Evolutionary conservation across 2,113 vertebrate species (phyloP), one percentile per base, ranked within the genome.

Genomic region (Pipa parva): DNA sequence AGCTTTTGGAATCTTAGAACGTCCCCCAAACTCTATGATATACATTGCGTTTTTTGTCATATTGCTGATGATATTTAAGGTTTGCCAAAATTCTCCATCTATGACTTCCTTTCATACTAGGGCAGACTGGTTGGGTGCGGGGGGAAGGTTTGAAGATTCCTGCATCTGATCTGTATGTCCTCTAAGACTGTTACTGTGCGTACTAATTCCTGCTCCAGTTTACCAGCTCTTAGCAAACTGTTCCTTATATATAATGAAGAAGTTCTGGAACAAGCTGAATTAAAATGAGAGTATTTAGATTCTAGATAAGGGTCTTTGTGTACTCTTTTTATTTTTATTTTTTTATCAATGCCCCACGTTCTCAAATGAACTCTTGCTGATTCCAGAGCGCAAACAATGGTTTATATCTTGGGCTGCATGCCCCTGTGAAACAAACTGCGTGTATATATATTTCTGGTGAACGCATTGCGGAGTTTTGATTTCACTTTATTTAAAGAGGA

Each of bases 251-350:
- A 69, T 69, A 69, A 69, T 60, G 50, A 5, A 50, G 55, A 45
- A 42, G n/a, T 37, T 33, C 64, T 46, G 64, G 56, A 37, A 52
- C 17, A 36, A 60, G 57, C 57, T 50, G 51, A 21, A 69, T 69
- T 28, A 69, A 69, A 59, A 60, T 60, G 45, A 51, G 59, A 45
- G 37, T 52, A 59, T 69, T 69, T 52, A 50, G 46, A 60, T 60
- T 48, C 8, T 0, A 42, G 57, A 60, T 60, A 60, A 52, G 65
- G 56, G 12, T 33, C 56, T 69, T 65, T 69, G 63, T 66, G 37
- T 33, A 10, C 39, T 10, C 7, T 20, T n/a, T n/a, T n/a, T n/a
- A n/a, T n/a, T n/a, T n/a, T n/a, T n/a, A n/a, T n/a, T n/a, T n/a
- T n/a, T 69, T 25, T 29, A 60, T 60, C 65, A 15, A 28, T 21